Evolutionary conservation across 2,888 invertebrate genomes (phyloP).

Genomic region (Cyrtodaria siliqua): DNA sequence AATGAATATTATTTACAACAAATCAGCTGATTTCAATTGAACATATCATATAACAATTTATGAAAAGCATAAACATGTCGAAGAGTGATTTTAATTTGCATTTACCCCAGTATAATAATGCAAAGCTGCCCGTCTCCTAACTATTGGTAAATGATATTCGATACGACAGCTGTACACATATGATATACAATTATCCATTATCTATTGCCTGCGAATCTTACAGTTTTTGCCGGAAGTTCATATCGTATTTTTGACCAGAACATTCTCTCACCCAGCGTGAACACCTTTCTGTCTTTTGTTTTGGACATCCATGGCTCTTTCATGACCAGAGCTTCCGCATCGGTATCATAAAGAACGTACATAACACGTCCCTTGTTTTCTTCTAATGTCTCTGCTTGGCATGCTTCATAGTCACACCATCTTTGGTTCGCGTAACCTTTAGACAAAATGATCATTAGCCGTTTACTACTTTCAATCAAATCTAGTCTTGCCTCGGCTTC

Average conservation of each 20-base stretch:
- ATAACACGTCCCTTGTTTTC: constrained; percentile 64
- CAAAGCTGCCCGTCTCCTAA: no score
- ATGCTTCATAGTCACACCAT: constrained; percentile 63
- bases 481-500: constrained; percentile 48
- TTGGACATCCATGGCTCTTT: constrained; percentile 58
- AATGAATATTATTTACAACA: no score
- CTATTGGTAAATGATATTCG: no score
- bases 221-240: constrained; percentile 58
- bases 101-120: no score
- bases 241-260: constrained; percentile 68
- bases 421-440: constrained; percentile 43
- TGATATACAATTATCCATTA: no score
- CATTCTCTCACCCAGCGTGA: constrained; percentile 50
- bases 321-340: constrained; percentile 36
- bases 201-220: no score
- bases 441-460: constrained; percentile 59
- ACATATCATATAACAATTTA: no score
- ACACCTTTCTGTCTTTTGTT: constrained; percentile 56
- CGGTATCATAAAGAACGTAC: constrained; percentile 59
- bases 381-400: constrained; percentile 58
- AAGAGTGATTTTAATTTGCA: no score
- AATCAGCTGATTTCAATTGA: no score
- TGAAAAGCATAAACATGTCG: no score
- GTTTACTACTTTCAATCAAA: constrained; percentile 58
- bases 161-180: no score